Percentiles rank a stretch among this genome's conserved stretches.
These are phyloP conservation scores for Yponomeuta malinellus DNA, from an alignment of 2,888 invertebrate genomes.

Conservation along the genomic window DNA sequence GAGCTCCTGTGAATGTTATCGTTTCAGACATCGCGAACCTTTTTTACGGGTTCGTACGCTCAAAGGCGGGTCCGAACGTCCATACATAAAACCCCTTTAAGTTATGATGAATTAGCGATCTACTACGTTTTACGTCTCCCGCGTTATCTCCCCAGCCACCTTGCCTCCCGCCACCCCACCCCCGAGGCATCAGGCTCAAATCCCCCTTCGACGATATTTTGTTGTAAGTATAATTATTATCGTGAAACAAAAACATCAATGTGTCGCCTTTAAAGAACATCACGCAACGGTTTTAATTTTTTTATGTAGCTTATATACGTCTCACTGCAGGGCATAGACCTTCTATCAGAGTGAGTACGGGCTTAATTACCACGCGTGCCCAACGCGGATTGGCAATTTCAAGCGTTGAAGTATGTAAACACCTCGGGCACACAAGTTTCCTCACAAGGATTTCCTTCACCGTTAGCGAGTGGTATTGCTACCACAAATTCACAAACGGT, in stretches of 20 bases:
- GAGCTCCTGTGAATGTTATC: conserved; percentile 35
- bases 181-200: conserved; percentile 25
- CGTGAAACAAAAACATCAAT: neutral
- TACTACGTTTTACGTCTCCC: conserved; percentile 74
- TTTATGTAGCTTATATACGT: no score
- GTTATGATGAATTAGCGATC: conserved; percentile 77
- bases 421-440: no score
- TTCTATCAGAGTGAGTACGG: no score
- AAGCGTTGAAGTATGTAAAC: no score
- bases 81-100: conserved; percentile 75
- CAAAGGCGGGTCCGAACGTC: conserved; percentile 49
- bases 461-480: no score
- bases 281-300: neutral
- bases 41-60: conserved; percentile 57
- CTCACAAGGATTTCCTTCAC: no score
- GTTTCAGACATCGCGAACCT: conserved; percentile 52
- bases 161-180: conserved; percentile 28
- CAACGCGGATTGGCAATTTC: no score
- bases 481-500: no score
- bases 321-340: no score
- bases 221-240: conserved; percentile 10
- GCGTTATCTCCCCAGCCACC: conserved; percentile 52
- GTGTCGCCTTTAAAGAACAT: neutral
- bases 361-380: no score
- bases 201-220: conserved; percentile 22